Evolutionary conservation across 2,113 vertebrate species (phyloP), one percentile per base, ranked within the genome.

Genomic region (Butastur rufipennis): DNA sequence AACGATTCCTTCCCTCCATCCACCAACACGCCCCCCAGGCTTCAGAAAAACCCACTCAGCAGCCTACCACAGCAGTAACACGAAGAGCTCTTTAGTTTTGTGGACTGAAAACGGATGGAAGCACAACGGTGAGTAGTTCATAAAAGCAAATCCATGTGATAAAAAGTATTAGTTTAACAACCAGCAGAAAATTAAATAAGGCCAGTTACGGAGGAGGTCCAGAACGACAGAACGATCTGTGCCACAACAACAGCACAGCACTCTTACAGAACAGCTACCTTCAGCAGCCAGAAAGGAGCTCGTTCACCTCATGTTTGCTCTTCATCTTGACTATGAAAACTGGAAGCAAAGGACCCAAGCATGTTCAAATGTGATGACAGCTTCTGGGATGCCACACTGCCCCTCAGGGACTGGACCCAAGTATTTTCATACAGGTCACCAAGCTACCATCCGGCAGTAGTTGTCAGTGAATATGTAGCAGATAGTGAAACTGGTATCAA

Each of bases 181-280:
- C 21, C 31, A 67, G 43, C 11, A 63, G 56, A 67, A 81, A 47
- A 43, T 7, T 5, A 63, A 63, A 2, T 13, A 5, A 67, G 47
- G 14, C 15, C 18, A 43, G 63, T 21, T 86, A 15, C 2, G 7
- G 74, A 81, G 34, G n/a, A 74, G 50, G 38, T 36, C 47, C 79
- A 71, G 50, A 32, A 45, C 2, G 48, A 42, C 61, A 52, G 62
- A 48, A 80, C 1, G 2, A 59, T 23, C 58, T 0, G 5, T 58
- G 56, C 55, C 50, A 47, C 0, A 1, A 27, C 42, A 34, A 12
- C 0, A 1, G 86, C 74, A 67, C 0, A 0, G 55, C 6, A 16
- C 55, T 53, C 43, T 11, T 7, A 32, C 13, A 66, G 65, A 84
- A 38, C 62, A 9, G 26, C 55, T 16, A 16, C 55, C 17, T 80